Conservation (phyloP, 2,888 invertebrate genomes). For the Lissocephala sabroskyi region DNA sequence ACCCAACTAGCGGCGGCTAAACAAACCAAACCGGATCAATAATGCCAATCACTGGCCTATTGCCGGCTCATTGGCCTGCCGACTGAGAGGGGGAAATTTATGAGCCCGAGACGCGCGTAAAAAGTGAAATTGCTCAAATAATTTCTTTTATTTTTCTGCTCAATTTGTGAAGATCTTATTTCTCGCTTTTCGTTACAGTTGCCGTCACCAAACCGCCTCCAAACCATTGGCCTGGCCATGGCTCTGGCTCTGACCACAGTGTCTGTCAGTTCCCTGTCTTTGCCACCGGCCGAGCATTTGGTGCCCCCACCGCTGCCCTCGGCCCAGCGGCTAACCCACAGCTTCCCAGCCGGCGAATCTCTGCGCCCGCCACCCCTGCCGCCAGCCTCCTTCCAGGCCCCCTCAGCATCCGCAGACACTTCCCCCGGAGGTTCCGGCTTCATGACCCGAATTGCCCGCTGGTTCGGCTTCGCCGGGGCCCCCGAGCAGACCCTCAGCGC, state of each 20-base stretch:
- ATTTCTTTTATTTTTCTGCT: not conserved
- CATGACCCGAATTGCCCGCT: slow-evolving; percentile 71
- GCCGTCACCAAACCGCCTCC: too few species aligned
- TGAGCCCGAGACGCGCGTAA: slow-evolving; percentile 15
- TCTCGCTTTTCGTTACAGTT: slow-evolving; percentile 10
- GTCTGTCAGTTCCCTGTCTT: slow-evolving; percentile 24
- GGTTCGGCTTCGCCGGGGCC: slow-evolving; percentile 68
- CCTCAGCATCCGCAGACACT: slow-evolving; percentile 6
- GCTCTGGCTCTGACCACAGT: slow-evolving; percentile 9
- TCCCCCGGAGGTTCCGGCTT: slow-evolving; percentile 48
- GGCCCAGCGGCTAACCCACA: slow-evolving; percentile 16
- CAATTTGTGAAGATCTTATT: too few species aligned
- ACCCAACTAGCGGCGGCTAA: not conserved
- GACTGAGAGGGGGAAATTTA: too few species aligned
- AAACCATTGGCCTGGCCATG: slow-evolving; percentile 8
- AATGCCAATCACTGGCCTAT: slow-evolving; percentile 21
- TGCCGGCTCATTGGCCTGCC: too few species aligned
- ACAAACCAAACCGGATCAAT: slow-evolving; percentile 41
- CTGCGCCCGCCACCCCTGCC: slow-evolving; percentile 15
- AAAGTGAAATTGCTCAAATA: slow-evolving; percentile 39
- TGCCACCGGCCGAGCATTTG: slow-evolving; percentile 64
- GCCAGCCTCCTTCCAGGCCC: not conserved
- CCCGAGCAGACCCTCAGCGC: slow-evolving; percentile 50
- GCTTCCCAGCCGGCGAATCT: slow-evolving; percentile 1
- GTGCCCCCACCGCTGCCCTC: slow-evolving; percentile 61